Evolutionary conservation across 2,888 invertebrate species (phyloP), one percentile per base, ranked within the genome.

Genomic region (Abscondita cerata): DNA sequence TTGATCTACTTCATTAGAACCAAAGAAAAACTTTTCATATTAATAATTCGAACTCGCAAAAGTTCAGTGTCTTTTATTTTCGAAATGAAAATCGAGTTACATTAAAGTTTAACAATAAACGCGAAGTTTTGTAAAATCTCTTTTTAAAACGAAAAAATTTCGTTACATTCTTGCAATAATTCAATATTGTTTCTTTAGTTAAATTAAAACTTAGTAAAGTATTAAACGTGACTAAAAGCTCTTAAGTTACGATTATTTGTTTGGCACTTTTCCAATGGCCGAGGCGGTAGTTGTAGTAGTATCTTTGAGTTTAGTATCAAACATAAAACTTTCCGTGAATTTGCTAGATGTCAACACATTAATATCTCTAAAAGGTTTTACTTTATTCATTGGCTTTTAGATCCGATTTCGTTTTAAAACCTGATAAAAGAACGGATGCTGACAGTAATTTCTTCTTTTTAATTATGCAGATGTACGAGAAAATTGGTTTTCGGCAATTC

Each of bases 291-390:
- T 52, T 36, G 51, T 6, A 2, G 25, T 52, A 44, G 58, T 52
- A 58, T 51, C 52, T 58, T 52, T 47, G 6, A 25, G 50, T 52
- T 55, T 16, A 13, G 36, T 34, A 52, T 52, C 50, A 57, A 57
- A 48, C 57, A 50, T 58, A 62, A 62, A 62, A 56, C 44, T 62
- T 58, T 53, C 54, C 38, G 46, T 50, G 51, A 57, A 58, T 52
- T 57, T 53, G 50, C 40, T 57, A 13, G 36, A 50, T 53, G 62
- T 62, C 62, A 62, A 58, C 62, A 58, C 62, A 53, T 62, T 62
- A 57, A 57, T 58, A 50, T 58, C 57, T 53, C 50, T 57, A 58
- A 62, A 57, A 57, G 62, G 53, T 47, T 57, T 25, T 58, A 44
- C 40, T 50, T 58, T 62, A 57, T 51, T 62, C 62, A 58, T 62